These are phyloP conservation scores for Ypsolopha sequella DNA, from an alignment of 2,888 invertebrate species.

Conservation along the genomic window DNA sequence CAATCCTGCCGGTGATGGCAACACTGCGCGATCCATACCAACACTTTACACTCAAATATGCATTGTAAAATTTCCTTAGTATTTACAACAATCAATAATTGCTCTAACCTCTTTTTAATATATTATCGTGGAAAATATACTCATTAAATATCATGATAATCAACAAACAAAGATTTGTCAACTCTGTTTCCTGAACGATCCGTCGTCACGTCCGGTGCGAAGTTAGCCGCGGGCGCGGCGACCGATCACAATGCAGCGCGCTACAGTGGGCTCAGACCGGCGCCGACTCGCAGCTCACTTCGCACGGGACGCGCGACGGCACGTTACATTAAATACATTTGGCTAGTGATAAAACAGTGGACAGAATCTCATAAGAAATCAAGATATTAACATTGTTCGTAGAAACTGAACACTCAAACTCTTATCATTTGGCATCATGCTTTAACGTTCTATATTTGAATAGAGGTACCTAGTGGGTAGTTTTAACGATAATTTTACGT, in stretches of 20 bases:
- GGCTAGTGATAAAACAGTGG: constrained; percentile 10
- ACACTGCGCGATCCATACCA: background rate
- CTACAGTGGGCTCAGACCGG: constrained; percentile 2
- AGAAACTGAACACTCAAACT: background rate
- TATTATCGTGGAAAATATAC: constrained; percentile 22
- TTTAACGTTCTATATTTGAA: background rate
- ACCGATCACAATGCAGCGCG: constrained; percentile 1
- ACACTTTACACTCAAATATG: constrained; percentile 14
- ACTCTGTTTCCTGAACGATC: too few species aligned
- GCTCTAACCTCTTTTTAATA: constrained; percentile 21
- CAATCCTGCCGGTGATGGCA: background rate
- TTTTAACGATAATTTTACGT: too few species aligned
- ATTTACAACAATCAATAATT: constrained; percentile 44
- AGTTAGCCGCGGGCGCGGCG: background rate
- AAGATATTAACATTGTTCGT: constrained; percentile 9
- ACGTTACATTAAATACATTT: constrained; percentile 2
- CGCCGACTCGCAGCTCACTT: background rate
- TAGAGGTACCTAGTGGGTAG: background rate
- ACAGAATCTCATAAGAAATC: constrained; percentile 21
- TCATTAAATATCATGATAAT: constrained; percentile 10
- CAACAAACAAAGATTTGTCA: too few species aligned
- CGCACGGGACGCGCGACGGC: background rate
- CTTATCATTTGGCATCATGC: constrained; percentile 1
- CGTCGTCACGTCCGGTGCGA: background rate
- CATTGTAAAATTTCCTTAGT: constrained; percentile 18